Base-by-base conservation (phyloP, 2,888 invertebrate species). In the Scaptomyza tumidula region DNA sequence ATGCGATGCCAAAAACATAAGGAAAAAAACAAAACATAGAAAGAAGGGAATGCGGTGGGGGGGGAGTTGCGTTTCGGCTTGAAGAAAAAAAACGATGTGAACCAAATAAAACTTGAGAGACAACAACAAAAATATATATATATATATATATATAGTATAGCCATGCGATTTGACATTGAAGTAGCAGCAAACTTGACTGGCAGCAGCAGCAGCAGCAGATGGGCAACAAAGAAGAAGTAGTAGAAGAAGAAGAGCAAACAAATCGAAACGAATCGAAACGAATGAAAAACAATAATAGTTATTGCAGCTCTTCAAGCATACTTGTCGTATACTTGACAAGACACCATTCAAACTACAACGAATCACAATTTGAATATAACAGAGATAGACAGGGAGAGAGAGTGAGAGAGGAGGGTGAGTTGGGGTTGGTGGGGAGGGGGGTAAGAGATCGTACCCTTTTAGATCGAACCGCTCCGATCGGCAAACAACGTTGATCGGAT, bases 121-220 rank as follows among this genome's bases (percentile, higher is more conserved):
- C 49, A 61, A 55, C 41, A 39, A 37, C 6, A 39, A 39, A 19
- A 19, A 1, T 1, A 19, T 1, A 19, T 1, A 19, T 19, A 2
- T 19, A 19, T 19, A 19, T 19, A 19, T 19, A 19, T 19, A 37
- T 24, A 29, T 6, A 29, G 29, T 39, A 43, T 7, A 50, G 33
- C 27, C n/a, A 56, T 62, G 50, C 41, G 56, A 35, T 58, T 70
- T 70, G 71, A 45, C 70, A 78, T 74, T 74, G 75, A 71, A 67
- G 48, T 3, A 33, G 33, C 33, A 3, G 13, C 33, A 50, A 52
- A 35, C 54, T 55, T 43, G 31, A 64, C 44, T 54, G 46, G n/a
- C 49, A 50, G 46, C 35, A 13, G 5, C 29, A 13, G 5, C 29
- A 29, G 9, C 33, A 35, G 35, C 57, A 59, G 54, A 45, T 37